phyloP scores from a whole-genome alignment of 2,888 invertebrate genomes.

The Chalcis sispes region DNA sequence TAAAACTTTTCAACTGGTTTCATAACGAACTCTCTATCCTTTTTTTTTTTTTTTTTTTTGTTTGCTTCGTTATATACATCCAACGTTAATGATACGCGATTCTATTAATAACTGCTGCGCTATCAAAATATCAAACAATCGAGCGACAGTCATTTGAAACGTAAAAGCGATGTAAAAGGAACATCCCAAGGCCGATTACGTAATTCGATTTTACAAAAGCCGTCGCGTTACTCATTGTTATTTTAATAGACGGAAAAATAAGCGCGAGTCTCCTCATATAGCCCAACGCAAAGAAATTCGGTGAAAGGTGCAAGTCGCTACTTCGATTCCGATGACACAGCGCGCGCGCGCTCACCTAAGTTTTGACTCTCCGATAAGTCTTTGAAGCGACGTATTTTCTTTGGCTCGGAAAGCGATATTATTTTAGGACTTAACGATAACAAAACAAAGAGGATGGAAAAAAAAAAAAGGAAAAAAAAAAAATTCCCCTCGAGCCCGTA shows the following conservation, averaged over 20 bases:
- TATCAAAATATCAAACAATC: too few species aligned
- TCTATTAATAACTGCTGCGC: too few species aligned
- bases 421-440: conserved; percentile 50
- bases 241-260: conserved; percentile 10
- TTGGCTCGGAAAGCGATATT: conserved; percentile 47
- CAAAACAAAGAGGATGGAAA: neutral
- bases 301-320: conserved; percentile 47
- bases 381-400: conserved; percentile 33
- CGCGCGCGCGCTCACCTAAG: too few species aligned
- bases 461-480: conserved; percentile 11
- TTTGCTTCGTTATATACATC: too few species aligned
- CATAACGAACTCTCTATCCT: too few species aligned
- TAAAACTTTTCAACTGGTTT: too few species aligned
- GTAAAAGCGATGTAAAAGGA: too few species aligned
- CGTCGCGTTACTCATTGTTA: conserved; percentile 3
- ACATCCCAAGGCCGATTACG: too few species aligned
- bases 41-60: too few species aligned
- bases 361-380: conserved; percentile 14
- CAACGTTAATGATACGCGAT: too few species aligned
- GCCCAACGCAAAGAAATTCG: conserved; percentile 7
- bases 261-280: neutral
- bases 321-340: conserved; percentile 32
- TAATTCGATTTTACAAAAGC: conserved; percentile 13
- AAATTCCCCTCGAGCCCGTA: neutral
- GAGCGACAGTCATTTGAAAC: too few species aligned